Conservation (phyloP, 2,113 vertebrate genomes). For the Tinamus guttatus region DNA sequence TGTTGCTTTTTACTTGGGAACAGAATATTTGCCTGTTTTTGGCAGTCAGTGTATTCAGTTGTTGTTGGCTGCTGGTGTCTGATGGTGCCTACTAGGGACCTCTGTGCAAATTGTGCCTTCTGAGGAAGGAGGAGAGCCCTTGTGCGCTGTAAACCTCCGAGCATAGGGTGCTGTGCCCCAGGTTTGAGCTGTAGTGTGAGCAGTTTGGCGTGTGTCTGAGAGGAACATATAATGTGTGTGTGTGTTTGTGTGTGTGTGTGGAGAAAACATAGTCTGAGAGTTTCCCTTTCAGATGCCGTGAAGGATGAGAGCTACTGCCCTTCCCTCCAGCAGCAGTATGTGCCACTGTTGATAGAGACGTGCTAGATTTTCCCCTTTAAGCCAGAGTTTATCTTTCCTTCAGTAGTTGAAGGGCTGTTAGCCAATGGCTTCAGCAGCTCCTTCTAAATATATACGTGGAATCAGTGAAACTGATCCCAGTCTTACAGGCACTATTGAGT, state of each 20-base stretch:
- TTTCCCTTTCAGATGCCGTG: not conserved
- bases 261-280: not conserved
- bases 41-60: not conserved
- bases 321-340: not conserved
- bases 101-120: not conserved
- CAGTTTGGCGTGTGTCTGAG: not conserved
- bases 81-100: not conserved
- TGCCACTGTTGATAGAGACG: not conserved
- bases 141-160: not conserved
- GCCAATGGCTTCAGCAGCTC: not conserved
- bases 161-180: not conserved
- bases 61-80: not conserved
- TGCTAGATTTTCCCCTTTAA: conserved; percentile 10
- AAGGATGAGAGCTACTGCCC: not conserved
- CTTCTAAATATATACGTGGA: conserved; percentile 54
- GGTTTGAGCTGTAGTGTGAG: not conserved
- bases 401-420: conserved; percentile 21
- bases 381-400: conserved; percentile 23
- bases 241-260: not conserved
- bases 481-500: not conserved
- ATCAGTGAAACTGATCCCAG: conserved; percentile 29
- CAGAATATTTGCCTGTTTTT: not conserved
- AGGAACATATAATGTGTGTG: not conserved
- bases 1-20: not conserved
- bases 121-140: not conserved